These are phyloP conservation scores for Trachemys scripta DNA, from an alignment of 2,113 vertebrate genomes.

Conservation along the genomic window DNA sequence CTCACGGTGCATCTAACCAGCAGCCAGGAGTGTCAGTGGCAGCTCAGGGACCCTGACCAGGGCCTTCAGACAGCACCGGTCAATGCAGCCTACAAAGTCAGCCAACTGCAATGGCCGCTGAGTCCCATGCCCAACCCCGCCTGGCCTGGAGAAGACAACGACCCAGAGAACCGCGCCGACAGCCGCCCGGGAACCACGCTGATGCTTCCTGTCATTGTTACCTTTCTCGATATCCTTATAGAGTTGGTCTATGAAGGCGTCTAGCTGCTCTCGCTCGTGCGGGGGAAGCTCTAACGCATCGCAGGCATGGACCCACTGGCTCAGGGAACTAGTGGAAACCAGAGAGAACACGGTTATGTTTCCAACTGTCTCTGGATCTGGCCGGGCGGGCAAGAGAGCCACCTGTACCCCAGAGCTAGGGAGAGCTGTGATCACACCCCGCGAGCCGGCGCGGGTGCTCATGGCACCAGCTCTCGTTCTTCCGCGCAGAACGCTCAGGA, in stretches of 20 bases:
- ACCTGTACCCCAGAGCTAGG: too few relatives aligned
- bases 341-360: background rate
- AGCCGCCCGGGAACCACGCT: background rate
- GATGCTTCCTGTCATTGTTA: constrained; percentile 49
- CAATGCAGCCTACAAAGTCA: fast-evolving
- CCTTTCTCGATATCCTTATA: constrained; percentile 99
- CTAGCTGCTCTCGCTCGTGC: constrained; percentile 92
- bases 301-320: constrained; percentile 97
- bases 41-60: background rate
- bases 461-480: background rate
- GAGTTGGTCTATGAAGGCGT: constrained; percentile 94
- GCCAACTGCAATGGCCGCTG: too few relatives aligned
- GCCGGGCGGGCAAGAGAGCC: background rate
- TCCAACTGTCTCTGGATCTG: background rate
- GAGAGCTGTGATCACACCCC: background rate
- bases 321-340: constrained; percentile 86
- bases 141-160: background rate
- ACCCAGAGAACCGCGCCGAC: background rate
- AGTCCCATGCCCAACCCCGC: too few relatives aligned
- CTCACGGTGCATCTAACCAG: background rate
- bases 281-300: constrained; percentile 90
- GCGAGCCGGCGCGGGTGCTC: too few relatives aligned
- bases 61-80: background rate
- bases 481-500: background rate
- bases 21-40: background rate